Base-by-base conservation (phyloP, 2,797 vertebrate species). In the Poeciliopsis infans region DNA sequence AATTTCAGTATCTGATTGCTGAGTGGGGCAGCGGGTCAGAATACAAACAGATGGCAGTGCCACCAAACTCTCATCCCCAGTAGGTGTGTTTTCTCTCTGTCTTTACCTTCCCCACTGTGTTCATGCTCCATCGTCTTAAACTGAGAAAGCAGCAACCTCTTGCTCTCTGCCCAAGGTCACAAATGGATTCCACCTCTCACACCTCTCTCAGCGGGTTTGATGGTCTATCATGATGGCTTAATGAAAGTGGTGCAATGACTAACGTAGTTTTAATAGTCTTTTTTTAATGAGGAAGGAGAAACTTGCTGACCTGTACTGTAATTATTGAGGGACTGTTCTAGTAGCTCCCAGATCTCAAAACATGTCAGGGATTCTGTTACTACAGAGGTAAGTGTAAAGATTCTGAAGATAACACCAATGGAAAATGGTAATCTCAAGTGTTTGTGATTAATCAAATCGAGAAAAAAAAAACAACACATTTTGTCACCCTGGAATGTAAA, bases 1-100 rank as follows among this genome's bases (percentile, higher is more conserved):
- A 92, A 95, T 95, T 93, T 94, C 85, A 88, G 89, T 87, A 85
- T 43, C 51, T 86, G 88, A 88, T 87, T 75, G 77, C 87, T 86
- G 91, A 90, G 89, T 86, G 93, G 94, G 93, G 86, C 93, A 94
- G 79, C 16, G 16, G 61, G 16, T 64, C 61, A 64, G 33, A 36
- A 64, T 16, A 64, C 61, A 36, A 64, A 64, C 31, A 36, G 61
- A 64, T 64, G 61, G 61, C 25, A 61, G 13, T 36, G 61, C 31
- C 31, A 64, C 16, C 31, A 36, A 36, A 33, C 61, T 36, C 61
- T 64, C 16, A 36, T 36, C 61, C 16, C 33, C 33, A 64, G 33
- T 36, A 33, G 61, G 33, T 36, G 31, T 64, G 57, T 33, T 36
- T 36, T 36, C 61, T 61, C 59, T 64, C 61, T 36, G 57, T 61